These are phyloP conservation scores for Phalangium opilio DNA, from an alignment of 2,888 invertebrate species.

Conservation along the genomic window DNA sequence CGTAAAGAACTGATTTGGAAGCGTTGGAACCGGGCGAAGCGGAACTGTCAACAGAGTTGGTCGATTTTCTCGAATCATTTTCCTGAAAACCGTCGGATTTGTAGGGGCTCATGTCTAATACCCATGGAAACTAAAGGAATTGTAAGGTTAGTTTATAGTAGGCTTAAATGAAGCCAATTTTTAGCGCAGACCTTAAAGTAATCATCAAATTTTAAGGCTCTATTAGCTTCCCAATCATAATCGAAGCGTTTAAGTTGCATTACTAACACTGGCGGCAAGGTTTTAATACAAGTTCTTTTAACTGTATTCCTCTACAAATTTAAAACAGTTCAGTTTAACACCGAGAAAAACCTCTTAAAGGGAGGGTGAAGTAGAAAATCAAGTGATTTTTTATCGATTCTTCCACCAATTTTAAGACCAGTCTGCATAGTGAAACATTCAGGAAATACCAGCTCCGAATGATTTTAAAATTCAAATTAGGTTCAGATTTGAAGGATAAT, in stretches of 20 bases:
- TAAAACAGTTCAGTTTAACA: no score
- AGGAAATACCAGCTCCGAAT: no score
- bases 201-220: constrained; percentile 39
- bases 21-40: constrained; percentile 6
- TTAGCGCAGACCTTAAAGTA: constrained; percentile 34
- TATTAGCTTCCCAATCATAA: constrained; percentile 38
- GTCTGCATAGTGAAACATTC: no score
- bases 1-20: constrained; percentile 26
- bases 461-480: no score
- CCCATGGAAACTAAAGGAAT: constrained; percentile 37
- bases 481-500: no score
- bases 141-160: no score
- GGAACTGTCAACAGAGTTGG: constrained; percentile 13
- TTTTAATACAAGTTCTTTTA: constrained; percentile 37
- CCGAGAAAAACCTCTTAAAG: no score
- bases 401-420: no score
- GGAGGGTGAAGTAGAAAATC: no score
- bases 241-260: constrained; percentile 40
- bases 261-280: constrained; percentile 35
- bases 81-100: constrained; percentile 34
- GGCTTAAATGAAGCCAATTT: no score
- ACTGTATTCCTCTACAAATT: constrained; percentile 34
- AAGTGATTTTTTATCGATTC: no score
- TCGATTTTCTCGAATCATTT: constrained; percentile 14
- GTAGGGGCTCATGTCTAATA: constrained; percentile 37